phyloP scores from a whole-genome alignment of 2,113 vertebrate genomes.

The Dromaius novaehollandiae region DNA sequence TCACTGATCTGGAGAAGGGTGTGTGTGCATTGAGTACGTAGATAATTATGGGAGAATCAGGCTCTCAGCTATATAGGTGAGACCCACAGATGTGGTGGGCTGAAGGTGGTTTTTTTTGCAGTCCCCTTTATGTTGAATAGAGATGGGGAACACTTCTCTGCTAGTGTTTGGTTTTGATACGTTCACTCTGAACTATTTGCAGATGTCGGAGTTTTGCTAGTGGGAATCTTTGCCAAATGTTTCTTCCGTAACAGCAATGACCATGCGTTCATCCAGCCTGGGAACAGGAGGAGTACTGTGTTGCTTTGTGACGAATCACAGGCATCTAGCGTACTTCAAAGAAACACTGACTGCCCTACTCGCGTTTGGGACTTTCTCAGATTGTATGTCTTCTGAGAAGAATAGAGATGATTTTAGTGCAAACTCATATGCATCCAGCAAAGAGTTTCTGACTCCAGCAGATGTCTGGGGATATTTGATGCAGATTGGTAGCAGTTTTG shows the following conservation, averaged over 20 bases:
- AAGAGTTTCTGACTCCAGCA: conserved; percentile 34
- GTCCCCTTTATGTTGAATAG: not conserved
- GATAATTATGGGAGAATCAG: not conserved
- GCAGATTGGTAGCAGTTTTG: conserved; percentile 53
- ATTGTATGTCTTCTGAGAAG: conserved; percentile 35
- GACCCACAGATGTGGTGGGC: not conserved
- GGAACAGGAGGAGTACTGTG: conserved; percentile 20
- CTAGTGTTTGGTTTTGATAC: conserved; percentile 30
- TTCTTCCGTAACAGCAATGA: conserved; percentile 29
- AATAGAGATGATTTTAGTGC: conserved; percentile 54
- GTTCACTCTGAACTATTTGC: conserved; percentile 9
- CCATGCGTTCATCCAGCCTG: conserved; percentile 42
- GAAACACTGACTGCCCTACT: not conserved
- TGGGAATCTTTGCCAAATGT: conserved; percentile 46
- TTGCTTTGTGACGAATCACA: not conserved
- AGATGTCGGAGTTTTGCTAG: conserved; percentile 42
- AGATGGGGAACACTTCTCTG: not conserved
- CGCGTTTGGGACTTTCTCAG: not conserved
- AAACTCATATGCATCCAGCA: conserved; percentile 31
- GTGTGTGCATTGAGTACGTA: not conserved
- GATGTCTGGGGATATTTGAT: conserved; percentile 50
- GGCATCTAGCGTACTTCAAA: not conserved
- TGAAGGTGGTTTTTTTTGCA: not conserved
- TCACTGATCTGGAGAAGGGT: not conserved
- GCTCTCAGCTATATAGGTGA: not conserved